Evolutionary conservation across 2,888 invertebrate genomes (phyloP).

Genomic region (Apamea sordens): DNA sequence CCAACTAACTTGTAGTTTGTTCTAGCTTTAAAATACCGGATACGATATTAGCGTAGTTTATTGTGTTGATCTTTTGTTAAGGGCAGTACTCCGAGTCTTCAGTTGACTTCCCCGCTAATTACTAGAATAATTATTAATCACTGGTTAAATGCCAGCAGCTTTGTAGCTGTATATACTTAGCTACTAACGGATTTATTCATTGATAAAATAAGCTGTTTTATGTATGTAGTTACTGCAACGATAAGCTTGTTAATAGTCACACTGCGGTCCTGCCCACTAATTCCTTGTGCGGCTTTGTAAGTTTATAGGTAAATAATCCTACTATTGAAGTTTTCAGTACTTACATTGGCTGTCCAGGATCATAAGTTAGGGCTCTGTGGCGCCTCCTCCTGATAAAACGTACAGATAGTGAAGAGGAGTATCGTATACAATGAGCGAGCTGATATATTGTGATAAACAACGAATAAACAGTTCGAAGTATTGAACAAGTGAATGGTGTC

Average conservation of each 20-base stretch:
- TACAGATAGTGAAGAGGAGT: conserved; percentile 19
- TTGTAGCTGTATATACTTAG: not conserved
- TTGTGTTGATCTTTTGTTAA: conserved; percentile 13
- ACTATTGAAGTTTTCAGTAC: not conserved
- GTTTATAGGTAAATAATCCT: not conserved
- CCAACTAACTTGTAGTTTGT: conserved; percentile 18
- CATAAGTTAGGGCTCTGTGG: not conserved
- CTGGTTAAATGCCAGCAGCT: conserved; percentile 4
- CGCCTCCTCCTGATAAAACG: not conserved
- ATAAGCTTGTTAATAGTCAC: not conserved
- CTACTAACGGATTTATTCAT: not conserved
- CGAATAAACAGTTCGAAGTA: conserved; percentile 34
- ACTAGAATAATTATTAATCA: not conserved
- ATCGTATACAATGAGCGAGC: conserved; percentile 19
- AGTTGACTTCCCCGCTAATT: conserved; percentile 1
- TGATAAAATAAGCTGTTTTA: not conserved
- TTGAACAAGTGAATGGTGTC: conserved; percentile 31
- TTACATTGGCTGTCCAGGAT: too few species aligned
- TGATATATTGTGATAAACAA: conserved; percentile 36
- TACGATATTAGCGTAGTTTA: conserved; percentile 2
- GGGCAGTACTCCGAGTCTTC: not conserved
- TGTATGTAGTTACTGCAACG: not conserved
- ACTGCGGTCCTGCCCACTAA: not conserved
- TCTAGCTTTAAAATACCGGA: not conserved
- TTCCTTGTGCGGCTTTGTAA: not conserved